Evolutionary conservation across 1,140 invertebrate genomes (phyloP), one percentile per base, ranked within the genome.

Genomic region (Aphelenchoides avenae): DNA sequence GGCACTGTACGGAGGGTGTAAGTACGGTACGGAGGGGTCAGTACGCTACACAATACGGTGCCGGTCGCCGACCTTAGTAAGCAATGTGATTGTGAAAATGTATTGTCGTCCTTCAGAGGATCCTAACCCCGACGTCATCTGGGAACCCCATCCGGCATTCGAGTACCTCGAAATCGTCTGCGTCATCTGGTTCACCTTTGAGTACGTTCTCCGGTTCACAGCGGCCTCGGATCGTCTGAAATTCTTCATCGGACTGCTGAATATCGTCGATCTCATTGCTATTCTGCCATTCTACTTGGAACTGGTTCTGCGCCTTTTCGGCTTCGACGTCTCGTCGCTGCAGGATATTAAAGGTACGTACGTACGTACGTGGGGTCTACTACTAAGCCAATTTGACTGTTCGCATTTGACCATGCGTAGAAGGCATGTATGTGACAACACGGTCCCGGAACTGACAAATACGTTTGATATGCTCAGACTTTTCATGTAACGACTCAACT

Each of bases 131-230:
- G 22, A 9, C 27, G 30, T 43, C 34, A 37, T 27, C 11, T 69
- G 51, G 62, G 66, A 69, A 39, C 66, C 66, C 4, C 60, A 69
- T 55, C 61, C 57, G 9, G 30, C 53, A 27, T 70, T 69, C 42
- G 53, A 42, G 9, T 48, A 56, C 24, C 33, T 76, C 13, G 75
- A 77, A 59, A 68, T 63, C 9, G 50, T 77, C 27, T 77, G 76
- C 44, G 76, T 77, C 26, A 55, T 68, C 20, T 77, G 76, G 75
- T 77, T 77, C 50, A 78, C 76, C 4, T 42, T 77, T 20, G 76
- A 77, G 56, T 77, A 68, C 49, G 33, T 74, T 22, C 47, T 77
- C 9, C 57, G 74, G 22, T 55, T 73, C 11, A 24, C 57, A 27
- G 58, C 57, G 5, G 57, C 56, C 4, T 66, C 68, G 0, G 68